These are phyloP conservation scores for Halcyon senegalensis DNA, from an alignment of 2,113 vertebrate species.

Conservation along the genomic window DNA sequence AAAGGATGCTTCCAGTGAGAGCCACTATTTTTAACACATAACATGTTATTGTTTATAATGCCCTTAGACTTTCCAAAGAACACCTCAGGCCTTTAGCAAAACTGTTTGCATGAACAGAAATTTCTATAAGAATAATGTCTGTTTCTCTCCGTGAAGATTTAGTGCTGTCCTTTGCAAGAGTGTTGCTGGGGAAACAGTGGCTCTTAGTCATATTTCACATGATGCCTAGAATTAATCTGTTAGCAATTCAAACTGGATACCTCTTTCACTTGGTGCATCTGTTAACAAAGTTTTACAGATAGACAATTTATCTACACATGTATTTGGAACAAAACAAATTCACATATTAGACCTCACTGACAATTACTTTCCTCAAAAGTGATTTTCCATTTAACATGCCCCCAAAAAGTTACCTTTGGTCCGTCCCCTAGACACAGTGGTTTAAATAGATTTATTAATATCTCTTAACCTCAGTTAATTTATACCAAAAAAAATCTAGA, in stretches of 20 bases:
- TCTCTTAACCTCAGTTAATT: not conserved
- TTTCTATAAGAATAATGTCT: not conserved
- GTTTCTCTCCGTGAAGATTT: not conserved
- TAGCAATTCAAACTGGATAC: not conserved
- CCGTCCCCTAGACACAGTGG: not conserved
- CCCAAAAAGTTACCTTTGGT: not conserved
- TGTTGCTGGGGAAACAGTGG: slow-evolving; percentile 52
- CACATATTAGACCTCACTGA: not conserved
- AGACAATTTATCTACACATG: not conserved
- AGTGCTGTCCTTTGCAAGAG: slow-evolving; percentile 8
- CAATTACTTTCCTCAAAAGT: not conserved
- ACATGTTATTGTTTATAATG: slow-evolving; percentile 6
- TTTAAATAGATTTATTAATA: not conserved
- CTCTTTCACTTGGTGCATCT: not conserved
- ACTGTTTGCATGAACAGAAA: not conserved
- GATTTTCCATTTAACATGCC: not conserved
- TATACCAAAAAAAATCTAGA: not conserved
- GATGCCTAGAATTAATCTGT: slow-evolving; percentile 34
- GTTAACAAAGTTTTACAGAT: slow-evolving; percentile 1
- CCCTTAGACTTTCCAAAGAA: not conserved
- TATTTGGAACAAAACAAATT: slow-evolving; percentile 10
- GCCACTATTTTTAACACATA: not conserved
- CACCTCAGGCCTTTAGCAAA: not conserved
- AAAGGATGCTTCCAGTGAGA: not conserved
- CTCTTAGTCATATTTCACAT: slow-evolving; percentile 60